phyloP scores from a whole-genome alignment of 2,888 invertebrate genomes.

The Aspidiotus destructor region DNA sequence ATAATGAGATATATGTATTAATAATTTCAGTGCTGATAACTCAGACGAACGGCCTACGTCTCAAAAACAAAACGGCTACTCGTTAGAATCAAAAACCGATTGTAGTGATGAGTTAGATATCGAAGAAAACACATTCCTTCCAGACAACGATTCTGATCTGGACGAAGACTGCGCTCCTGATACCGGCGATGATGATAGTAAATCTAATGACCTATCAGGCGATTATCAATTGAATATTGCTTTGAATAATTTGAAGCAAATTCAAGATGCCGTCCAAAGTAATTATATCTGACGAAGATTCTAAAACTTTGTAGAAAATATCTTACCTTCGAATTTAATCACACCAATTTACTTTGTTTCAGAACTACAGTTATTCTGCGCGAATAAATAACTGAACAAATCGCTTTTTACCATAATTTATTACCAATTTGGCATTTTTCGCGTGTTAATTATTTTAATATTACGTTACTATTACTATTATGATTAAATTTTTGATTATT shows the following conservation, averaged over 20 bases:
- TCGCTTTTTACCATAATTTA: constrained; percentile 7
- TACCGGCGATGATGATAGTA: background rate
- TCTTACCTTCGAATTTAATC: background rate
- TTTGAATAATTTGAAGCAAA: constrained; percentile 23
- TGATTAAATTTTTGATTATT: too few relatives aligned
- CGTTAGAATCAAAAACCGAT: too few relatives aligned
- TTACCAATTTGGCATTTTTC: background rate
- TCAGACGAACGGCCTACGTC: too few relatives aligned
- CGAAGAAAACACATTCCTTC: background rate
- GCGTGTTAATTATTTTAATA: background rate
- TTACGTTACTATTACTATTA: too few relatives aligned
- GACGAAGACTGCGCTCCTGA: background rate
- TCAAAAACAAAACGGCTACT: too few relatives aligned
- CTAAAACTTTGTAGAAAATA: background rate
- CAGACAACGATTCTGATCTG: background rate
- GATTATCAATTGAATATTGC: constrained; percentile 20
- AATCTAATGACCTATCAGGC: constrained; percentile 9
- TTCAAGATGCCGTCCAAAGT: constrained; percentile 23
- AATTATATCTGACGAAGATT: background rate
- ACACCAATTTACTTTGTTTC: background rate
- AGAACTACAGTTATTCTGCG: constrained; percentile 1
- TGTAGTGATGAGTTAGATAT: too few relatives aligned
- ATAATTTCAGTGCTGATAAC: background rate
- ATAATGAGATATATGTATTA: too few relatives aligned
- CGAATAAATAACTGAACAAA: constrained; percentile 1